A percentile compares a stretch with the other conserved stretches of the same genome.
Conservation (phyloP, 30 jellyfish, hydroid and myxozoan species). For the Aurelia aurita region DNA sequence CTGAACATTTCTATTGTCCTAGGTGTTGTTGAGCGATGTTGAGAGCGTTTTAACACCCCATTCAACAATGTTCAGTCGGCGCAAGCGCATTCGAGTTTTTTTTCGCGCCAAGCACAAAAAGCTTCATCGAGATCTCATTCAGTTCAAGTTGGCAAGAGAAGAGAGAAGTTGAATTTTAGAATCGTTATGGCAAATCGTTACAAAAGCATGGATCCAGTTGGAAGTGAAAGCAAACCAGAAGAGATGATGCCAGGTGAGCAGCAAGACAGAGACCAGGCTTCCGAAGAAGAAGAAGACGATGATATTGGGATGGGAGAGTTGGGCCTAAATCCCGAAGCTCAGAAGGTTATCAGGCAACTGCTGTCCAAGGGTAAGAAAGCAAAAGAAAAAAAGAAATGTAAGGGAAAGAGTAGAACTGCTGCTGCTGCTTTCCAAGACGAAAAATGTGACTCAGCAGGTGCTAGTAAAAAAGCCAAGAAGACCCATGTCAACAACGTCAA, state of each 20-base stretch:
- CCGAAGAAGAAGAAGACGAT: background rate
- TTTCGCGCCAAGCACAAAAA: too few species aligned
- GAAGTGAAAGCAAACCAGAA: slow-evolving; percentile 9
- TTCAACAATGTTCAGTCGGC: too few species aligned
- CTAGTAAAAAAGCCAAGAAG: slow-evolving; percentile 6
- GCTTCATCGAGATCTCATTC: too few species aligned
- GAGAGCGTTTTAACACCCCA: too few species aligned
- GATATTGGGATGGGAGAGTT: background rate
- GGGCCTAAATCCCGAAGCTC: slow-evolving; percentile 15
- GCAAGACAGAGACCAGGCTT: slow-evolving; percentile 1
- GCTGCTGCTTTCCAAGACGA: background rate
- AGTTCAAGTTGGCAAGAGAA: too few species aligned
- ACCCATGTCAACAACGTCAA: background rate
- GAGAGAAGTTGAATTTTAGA: too few species aligned
- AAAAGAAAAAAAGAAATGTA: background rate
- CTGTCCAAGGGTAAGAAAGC: background rate
- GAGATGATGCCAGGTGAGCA: background rate
- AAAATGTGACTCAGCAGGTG: background rate
- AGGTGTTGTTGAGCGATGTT: too few species aligned
- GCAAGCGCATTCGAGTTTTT: too few species aligned
- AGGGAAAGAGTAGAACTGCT: too few species aligned
- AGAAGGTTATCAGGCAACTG: background rate
- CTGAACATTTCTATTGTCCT: too few species aligned
- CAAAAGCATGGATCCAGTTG: background rate
- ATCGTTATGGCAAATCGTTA: slow-evolving; percentile 10